These are phyloP conservation scores for Podiceps cristatus DNA, from an alignment of 2,113 vertebrate genomes.

Conservation along the genomic window DNA sequence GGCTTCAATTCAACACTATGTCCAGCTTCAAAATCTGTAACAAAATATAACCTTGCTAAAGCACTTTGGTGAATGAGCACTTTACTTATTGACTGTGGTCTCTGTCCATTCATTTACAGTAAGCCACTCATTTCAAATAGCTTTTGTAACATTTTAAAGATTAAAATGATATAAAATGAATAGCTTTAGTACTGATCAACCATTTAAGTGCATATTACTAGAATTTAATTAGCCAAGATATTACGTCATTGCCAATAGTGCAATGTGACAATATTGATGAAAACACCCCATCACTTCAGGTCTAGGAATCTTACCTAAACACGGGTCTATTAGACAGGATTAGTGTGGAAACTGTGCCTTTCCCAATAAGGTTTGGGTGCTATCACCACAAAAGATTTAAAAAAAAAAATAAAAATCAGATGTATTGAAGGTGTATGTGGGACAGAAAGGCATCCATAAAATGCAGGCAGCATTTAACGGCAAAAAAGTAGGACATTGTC, in stretches of 20 bases:
- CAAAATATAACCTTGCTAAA: conserved; percentile 51
- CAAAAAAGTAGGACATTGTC: not conserved
- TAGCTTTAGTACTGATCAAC: conserved; percentile 58
- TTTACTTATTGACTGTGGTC: conserved; percentile 65
- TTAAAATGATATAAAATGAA: conserved; percentile 64
- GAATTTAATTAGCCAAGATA: conserved; percentile 53
- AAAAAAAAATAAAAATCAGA: not conserved
- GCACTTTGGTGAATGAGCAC: conserved; percentile 62
- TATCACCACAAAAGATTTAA: not conserved
- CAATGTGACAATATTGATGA: conserved; percentile 24
- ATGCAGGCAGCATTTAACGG: not conserved
- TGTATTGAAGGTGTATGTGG: not conserved
- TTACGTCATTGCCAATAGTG: conserved; percentile 31
- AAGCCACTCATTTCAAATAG: conserved; percentile 64
- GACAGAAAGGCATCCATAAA: not conserved
- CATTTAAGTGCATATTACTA: conserved; percentile 38
- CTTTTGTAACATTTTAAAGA: conserved; percentile 67
- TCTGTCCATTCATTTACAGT: conserved; percentile 61
- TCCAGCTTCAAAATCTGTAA: conserved; percentile 38
- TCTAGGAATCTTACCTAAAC: not conserved
- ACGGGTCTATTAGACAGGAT: not conserved
- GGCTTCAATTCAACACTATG: conserved; percentile 18
- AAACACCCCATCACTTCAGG: not conserved
- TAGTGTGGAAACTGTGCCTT: not conserved
- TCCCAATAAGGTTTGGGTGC: not conserved